These are phyloP conservation scores for Microtus montanus DNA, from an alignment of 2,113 vertebrate species.

Conservation along the genomic window DNA sequence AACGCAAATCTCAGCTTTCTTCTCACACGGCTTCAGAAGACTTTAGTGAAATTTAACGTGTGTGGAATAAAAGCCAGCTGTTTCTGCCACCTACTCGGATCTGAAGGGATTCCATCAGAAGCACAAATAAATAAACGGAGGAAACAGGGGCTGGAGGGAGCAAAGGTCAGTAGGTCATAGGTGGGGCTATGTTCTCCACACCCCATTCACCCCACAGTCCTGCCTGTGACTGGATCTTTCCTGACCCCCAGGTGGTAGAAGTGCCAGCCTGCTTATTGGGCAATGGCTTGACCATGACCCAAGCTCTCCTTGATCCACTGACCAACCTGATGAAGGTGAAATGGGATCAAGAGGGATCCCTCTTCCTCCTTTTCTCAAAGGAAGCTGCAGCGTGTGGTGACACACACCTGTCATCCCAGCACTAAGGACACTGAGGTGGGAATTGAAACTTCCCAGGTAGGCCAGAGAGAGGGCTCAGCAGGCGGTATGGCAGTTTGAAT, in stretches of 20 bases:
- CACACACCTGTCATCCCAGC: background rate
- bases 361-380: background rate
- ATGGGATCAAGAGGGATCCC: background rate
- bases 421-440: background rate
- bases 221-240: background rate
- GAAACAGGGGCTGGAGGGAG: background rate
- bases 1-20: background rate
- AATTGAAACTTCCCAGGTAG: too few relatives aligned
- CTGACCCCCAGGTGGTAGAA: constrained; percentile 27
- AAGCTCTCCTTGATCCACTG: background rate
- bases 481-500: background rate
- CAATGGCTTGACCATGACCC: constrained; percentile 10
- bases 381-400: background rate
- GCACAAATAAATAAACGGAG: constrained; percentile 69
- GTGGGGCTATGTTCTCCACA: background rate
- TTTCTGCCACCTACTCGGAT: background rate
- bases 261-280: background rate
- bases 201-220: background rate
- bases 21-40: background rate
- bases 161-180: background rate
- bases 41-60: background rate
- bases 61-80: background rate
- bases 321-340: background rate
- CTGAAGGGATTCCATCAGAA: constrained; percentile 18
- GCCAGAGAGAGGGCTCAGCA: background rate